phyloP scores from a whole-genome alignment of 64 coral and sea anemone genomes.

The Pachyseris speciosa region DNA sequence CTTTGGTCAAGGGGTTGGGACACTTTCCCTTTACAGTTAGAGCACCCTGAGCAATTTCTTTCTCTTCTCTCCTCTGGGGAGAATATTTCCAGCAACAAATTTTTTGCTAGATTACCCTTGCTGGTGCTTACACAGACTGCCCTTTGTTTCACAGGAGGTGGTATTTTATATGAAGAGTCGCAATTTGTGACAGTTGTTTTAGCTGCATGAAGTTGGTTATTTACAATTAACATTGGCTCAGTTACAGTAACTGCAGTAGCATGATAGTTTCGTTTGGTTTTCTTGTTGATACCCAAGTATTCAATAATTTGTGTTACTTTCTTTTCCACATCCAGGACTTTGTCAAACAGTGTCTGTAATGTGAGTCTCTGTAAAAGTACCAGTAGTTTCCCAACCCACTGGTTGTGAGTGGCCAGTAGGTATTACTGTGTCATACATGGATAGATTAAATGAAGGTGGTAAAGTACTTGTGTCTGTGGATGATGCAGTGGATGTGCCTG shows the following conservation, averaged over 20 bases:
- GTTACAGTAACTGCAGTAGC: neutral
- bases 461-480: no score
- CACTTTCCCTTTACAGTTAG: neutral
- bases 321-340: neutral
- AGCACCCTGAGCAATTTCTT: neutral
- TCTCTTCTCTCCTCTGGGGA: neutral
- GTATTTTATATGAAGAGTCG: neutral
- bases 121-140: neutral
- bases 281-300: neutral
- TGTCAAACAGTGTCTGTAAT: neutral
- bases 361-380: no score
- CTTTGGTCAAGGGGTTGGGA: neutral
- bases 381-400: no score
- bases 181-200: no score
- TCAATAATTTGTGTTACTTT: neutral
- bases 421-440: no score
- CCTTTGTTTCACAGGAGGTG: neutral
- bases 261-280: neutral
- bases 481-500: no score
- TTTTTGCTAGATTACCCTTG: neutral
- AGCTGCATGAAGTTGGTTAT: no score
- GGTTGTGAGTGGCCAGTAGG: no score
- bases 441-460: no score
- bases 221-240: no score
- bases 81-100: neutral